phyloP scores from a whole-genome alignment of 2,888 invertebrate genomes.

The Crossocerus cetratus region DNA sequence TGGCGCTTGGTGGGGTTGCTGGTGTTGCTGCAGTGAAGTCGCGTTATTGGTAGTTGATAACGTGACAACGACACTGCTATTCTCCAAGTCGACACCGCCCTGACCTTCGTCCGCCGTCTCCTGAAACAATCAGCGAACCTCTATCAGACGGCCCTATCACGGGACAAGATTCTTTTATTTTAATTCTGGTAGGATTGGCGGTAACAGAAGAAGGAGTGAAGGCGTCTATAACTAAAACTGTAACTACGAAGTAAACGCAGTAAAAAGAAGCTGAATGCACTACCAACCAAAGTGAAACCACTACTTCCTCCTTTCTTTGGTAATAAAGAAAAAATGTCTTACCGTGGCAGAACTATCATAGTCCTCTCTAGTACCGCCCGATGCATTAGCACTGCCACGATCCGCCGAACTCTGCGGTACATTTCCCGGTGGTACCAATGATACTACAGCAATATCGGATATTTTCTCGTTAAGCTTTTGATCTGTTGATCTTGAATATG shows the following conservation, averaged over 20 bases:
- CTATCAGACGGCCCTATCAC: slow-evolving; percentile 75
- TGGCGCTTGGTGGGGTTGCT: slow-evolving; percentile 67
- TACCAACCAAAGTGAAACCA: background rate
- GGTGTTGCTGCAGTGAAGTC: slow-evolving; percentile 73
- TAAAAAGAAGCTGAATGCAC: background rate
- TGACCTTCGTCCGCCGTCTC: slow-evolving; percentile 93
- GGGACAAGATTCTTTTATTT: slow-evolving; percentile 47
- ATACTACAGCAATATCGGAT: slow-evolving; percentile 68
- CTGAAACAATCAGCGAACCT: slow-evolving; percentile 74
- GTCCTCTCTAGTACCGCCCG: slow-evolving; percentile 76
- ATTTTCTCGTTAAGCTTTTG: slow-evolving; percentile 67
- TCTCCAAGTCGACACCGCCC: slow-evolving; percentile 76
- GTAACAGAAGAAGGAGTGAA: slow-evolving; percentile 3
- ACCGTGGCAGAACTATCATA: slow-evolving; percentile 81
- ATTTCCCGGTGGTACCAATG: slow-evolving; percentile 66
- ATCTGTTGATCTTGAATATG: slow-evolving; percentile 67
- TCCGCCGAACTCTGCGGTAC: slow-evolving; percentile 66
- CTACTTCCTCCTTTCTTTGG: background rate
- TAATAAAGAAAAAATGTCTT: slow-evolving; percentile 59
- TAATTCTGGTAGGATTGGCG: slow-evolving; percentile 1
- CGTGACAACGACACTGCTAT: slow-evolving; percentile 66
- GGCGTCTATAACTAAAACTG: background rate
- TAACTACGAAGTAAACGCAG: background rate
- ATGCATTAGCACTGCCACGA: slow-evolving; percentile 53
- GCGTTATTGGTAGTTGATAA: slow-evolving; percentile 64